phyloP scores from a whole-genome alignment of 2,888 invertebrate genomes.

The Psylliodes chrysocephalus region DNA sequence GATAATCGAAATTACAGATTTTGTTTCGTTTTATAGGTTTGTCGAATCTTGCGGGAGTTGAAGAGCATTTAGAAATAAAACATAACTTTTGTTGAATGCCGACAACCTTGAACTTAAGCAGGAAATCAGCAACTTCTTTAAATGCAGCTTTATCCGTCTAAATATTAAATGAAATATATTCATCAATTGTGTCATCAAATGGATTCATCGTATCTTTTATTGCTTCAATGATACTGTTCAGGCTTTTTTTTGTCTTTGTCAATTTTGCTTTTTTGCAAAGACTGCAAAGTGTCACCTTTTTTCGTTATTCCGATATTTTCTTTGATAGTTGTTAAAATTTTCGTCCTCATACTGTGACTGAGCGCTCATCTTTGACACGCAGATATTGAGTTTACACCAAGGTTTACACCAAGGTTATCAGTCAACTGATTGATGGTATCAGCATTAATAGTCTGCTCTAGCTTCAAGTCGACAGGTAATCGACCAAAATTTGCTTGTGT shows the following conservation, averaged over 20 bases:
- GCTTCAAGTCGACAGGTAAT: slow-evolving; percentile 39
- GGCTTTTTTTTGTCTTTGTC: slow-evolving; percentile 42
- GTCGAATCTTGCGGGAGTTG: slow-evolving; percentile 28
- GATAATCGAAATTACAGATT: slow-evolving; percentile 47
- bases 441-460: slow-evolving; percentile 51
- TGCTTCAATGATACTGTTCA: slow-evolving; percentile 43
- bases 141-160: slow-evolving; percentile 55
- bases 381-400: slow-evolving; percentile 29
- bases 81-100: slow-evolving; percentile 37
- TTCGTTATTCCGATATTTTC: slow-evolving; percentile 43
- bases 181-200: slow-evolving; percentile 43
- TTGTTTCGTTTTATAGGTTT: slow-evolving; percentile 42
- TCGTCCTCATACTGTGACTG: no score
- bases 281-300: slow-evolving; percentile 49
- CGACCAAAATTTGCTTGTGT: slow-evolving; percentile 46
- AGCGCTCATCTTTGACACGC: no score
- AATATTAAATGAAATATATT: slow-evolving; percentile 48
- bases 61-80: slow-evolving; percentile 36
- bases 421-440: slow-evolving; percentile 34
- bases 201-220: slow-evolving; percentile 48
- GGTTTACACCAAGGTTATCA: no score
- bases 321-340: slow-evolving; percentile 31
- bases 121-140: slow-evolving; percentile 49
- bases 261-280: slow-evolving; percentile 22
- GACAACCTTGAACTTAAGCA: slow-evolving; percentile 26